A percentile compares a stretch with the other conserved stretches of the same genome.
Evolutionary conservation across 2,797 vertebrate genomes (phyloP).

Genomic region (Rhinoraja longicauda): DNA sequence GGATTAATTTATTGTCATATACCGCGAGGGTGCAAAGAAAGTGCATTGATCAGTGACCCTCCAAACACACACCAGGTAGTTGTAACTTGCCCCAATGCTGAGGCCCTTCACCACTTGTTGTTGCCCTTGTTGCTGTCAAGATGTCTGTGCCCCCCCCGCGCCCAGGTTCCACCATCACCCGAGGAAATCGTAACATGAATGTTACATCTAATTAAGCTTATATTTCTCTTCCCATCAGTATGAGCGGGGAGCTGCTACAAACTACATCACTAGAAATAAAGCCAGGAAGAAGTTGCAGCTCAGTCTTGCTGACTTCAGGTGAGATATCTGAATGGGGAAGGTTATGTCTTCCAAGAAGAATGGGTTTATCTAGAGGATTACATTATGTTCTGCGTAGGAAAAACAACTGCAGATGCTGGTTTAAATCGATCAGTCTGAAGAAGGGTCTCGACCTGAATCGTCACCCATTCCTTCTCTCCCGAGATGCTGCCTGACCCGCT

Average conservation of each 20-base stretch:
- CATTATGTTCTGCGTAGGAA: background rate
- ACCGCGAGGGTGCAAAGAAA: no score
- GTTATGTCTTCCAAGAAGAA: background rate
- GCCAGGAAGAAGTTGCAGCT: constrained; percentile 90
- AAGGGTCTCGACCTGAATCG: no score
- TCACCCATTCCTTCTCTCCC: no score
- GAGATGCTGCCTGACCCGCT: no score
- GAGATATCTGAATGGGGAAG: background rate
- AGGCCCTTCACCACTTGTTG: background rate
- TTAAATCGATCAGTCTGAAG: no score
- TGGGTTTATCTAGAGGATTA: background rate
- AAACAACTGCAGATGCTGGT: no score
- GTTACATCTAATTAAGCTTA: background rate
- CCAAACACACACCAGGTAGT: no score
- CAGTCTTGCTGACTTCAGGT: constrained; percentile 92
- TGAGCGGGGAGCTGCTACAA: constrained; percentile 82
- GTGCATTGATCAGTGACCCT: no score
- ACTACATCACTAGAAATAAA: constrained; percentile 91
- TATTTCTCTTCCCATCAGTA: constrained; percentile 56
- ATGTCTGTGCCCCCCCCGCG: background rate
- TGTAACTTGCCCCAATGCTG: no score
- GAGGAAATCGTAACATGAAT: background rate
- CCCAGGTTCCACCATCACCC: background rate
- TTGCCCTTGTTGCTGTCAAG: background rate
- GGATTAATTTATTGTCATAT: no score